Conservation (phyloP, 2,797 vertebrate genomes). For the Poecilia gillii region DNA sequence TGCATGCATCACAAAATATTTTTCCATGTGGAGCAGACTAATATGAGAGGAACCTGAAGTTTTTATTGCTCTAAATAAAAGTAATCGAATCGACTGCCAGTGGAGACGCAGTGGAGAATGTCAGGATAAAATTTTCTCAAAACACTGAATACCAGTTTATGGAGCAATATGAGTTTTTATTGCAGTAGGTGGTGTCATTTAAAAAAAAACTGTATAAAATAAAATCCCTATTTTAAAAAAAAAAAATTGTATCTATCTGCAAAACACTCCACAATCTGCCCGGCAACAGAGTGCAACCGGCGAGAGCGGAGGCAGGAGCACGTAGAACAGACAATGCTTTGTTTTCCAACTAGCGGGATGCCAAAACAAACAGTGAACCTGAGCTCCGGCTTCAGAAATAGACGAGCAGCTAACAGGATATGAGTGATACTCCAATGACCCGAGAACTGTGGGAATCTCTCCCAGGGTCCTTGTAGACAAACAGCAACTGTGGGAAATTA, state of each 20-base stretch:
- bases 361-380: constrained; percentile 42
- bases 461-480: constrained; percentile 22
- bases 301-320: background rate
- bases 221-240: constrained; percentile 4
- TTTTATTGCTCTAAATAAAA: background rate
- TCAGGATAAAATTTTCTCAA: background rate
- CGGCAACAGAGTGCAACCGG: constrained; percentile 3
- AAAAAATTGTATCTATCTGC: background rate
- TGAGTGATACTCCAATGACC: constrained; percentile 26
- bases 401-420: constrained; percentile 39
- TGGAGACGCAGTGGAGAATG: background rate
- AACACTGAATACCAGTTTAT: background rate
- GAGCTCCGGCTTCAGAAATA: constrained; percentile 33
- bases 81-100: too few species aligned
- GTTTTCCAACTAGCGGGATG: constrained; percentile 21
- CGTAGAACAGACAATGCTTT: constrained; percentile 37
- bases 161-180: constrained; percentile 6
- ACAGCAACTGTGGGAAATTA: constrained; percentile 30
- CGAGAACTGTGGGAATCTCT: constrained; percentile 34
- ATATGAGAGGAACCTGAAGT: background rate
- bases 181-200: background rate
- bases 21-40: background rate
- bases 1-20: background rate
- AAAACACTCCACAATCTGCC: constrained; percentile 12
- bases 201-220: background rate